These are phyloP conservation scores for Drosophila pruinosa DNA, from an alignment of 1,140 invertebrate species.

Conservation along the genomic window DNA sequence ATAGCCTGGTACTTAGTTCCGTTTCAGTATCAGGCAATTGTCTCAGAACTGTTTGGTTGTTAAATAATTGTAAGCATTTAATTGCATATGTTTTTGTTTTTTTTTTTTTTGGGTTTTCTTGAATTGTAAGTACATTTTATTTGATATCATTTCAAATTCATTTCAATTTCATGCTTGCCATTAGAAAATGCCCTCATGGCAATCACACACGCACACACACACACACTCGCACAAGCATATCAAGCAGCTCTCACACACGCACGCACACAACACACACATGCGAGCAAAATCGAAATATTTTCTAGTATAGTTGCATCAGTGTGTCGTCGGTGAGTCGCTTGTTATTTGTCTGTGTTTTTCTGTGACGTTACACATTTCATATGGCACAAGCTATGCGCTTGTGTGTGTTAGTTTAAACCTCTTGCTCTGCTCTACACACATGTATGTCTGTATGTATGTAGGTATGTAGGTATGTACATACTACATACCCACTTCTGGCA, in stretches of 20 bases:
- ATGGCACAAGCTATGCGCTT: constrained; percentile 59
- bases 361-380: constrained; percentile 72
- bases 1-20: constrained; percentile 19
- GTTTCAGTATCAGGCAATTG: constrained; percentile 12
- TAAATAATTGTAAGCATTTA: constrained; percentile 29
- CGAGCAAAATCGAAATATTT: constrained; percentile 40
- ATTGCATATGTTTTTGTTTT: constrained; percentile 23
- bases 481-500: constrained; percentile 30
- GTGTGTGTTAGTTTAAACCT: constrained; percentile 24
- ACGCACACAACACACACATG: constrained; percentile 10
- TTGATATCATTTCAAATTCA: constrained; percentile 63
- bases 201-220: constrained; percentile 37
- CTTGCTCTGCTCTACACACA: constrained; percentile 5
- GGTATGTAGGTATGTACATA: neutral
- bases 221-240: constrained; percentile 35
- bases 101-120: neutral
- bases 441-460: neutral
- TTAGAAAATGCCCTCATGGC: constrained; percentile 64
- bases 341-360: constrained; percentile 35
- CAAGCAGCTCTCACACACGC: constrained; percentile 38
- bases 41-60: neutral
- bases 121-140: constrained; percentile 53
- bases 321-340: constrained; percentile 53
- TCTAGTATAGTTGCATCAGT: constrained; percentile 43
- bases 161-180: constrained; percentile 68